These are phyloP conservation scores for Neosilurus hyrtlii DNA, from an alignment of 2,797 vertebrate genomes.

Conservation along the genomic window DNA sequence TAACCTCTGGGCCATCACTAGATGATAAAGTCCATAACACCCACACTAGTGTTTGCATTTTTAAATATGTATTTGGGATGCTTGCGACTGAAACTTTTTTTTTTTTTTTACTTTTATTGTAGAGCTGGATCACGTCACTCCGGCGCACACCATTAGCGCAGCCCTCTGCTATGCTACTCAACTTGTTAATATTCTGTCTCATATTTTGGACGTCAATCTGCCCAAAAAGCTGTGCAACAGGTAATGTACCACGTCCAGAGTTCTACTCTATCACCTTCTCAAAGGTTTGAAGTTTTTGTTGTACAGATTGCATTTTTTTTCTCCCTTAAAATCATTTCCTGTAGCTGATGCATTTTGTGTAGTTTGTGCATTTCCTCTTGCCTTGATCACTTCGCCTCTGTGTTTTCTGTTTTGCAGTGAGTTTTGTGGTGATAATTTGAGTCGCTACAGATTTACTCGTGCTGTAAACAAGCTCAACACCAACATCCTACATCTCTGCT, in stretches of 20 bases:
- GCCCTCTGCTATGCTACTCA: conserved; percentile 93
- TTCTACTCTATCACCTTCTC: not conserved
- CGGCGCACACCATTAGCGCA: conserved; percentile 92
- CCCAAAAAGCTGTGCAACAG: conserved; percentile 97
- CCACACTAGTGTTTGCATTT: not conserved
- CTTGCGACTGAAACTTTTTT: not conserved
- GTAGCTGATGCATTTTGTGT: not conserved
- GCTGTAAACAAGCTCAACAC: conserved; percentile 93
- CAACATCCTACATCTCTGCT: conserved; percentile 94
- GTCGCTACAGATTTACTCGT: conserved; percentile 88
- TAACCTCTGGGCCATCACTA: not conserved
- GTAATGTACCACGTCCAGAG: conserved; percentile 58
- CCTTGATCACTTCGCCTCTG: not conserved
- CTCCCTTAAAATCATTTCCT: not conserved
- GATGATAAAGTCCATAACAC: not conserved
- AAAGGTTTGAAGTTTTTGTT: not conserved
- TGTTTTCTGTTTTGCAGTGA: conserved; percentile 73
- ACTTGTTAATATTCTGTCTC: conserved; percentile 88
- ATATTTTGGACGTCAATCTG: conserved; percentile 91
- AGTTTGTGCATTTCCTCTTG: not conserved
- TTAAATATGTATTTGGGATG: not conserved
- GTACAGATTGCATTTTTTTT: not conserved
- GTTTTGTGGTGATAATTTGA: conserved; percentile 95
- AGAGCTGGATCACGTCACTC: conserved; percentile 94
- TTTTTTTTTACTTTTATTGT: not conserved